Conservation (phyloP, 1,140 invertebrate genomes). For the Ips nitidus region DNA sequence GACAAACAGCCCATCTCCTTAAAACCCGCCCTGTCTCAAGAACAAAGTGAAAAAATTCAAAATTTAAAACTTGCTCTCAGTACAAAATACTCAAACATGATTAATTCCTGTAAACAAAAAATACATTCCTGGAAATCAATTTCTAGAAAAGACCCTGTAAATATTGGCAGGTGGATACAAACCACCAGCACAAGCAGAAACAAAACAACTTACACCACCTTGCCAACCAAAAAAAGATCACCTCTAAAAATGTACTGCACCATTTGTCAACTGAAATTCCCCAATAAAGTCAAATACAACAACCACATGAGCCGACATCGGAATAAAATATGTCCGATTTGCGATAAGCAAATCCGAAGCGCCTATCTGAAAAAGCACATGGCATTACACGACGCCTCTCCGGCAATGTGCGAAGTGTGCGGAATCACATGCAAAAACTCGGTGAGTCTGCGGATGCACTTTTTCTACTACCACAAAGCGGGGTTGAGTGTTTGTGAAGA, state of each 20-base stretch:
- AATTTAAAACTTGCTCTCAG: constrained; percentile 9
- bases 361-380: constrained; percentile 42
- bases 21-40: background rate
- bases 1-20: too few relatives aligned
- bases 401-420: constrained; percentile 42
- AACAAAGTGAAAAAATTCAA: constrained; percentile 15
- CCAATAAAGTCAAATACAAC: constrained; percentile 29
- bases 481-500: constrained; percentile 39
- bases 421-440: constrained; percentile 43
- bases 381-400: constrained; percentile 33
- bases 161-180: constrained; percentile 11
- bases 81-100: constrained; percentile 9
- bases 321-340: constrained; percentile 37
- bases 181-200: constrained; percentile 9
- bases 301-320: constrained; percentile 39
- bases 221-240: constrained; percentile 8
- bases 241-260: constrained; percentile 29
- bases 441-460: constrained; percentile 42
- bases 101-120: constrained; percentile 21
- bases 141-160: constrained; percentile 17
- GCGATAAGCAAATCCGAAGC: constrained; percentile 32
- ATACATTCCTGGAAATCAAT: constrained; percentile 19
- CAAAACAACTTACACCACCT: constrained; percentile 2
- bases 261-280: constrained; percentile 31
- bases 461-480: constrained; percentile 42